Conservation (phyloP, 1,140 invertebrate genomes). For the Ceratitis capitata region DNA sequence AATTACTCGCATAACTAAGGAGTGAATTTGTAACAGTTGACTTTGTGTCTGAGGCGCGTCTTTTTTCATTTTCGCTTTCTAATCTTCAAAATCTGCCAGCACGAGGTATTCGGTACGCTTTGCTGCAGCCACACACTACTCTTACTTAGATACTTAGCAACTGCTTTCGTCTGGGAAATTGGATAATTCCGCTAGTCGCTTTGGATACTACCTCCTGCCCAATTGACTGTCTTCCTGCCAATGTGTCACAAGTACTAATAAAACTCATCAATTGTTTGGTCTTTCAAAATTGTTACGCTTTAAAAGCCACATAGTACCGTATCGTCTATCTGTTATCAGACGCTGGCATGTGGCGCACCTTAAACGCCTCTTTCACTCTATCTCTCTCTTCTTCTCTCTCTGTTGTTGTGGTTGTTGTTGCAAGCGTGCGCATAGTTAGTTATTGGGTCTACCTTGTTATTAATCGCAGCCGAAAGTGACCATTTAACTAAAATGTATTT, state of each 20-base stretch:
- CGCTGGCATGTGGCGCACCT: neutral
- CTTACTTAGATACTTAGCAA: neutral
- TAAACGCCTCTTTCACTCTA: neutral
- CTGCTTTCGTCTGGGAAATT: neutral
- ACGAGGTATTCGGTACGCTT: neutral
- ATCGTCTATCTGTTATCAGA: neutral
- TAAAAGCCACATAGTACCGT: neutral
- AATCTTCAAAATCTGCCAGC: conserved; percentile 22
- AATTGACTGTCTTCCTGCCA: neutral
- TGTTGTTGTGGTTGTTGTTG: neutral
- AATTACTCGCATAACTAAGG: conserved; percentile 34
- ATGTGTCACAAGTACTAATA: neutral
- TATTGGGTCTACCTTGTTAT: conserved; percentile 8
- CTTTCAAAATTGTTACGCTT: conserved; percentile 21
- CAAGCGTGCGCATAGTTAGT: neutral
- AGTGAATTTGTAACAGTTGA: conserved; percentile 4
- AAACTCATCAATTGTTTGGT: conserved; percentile 29
- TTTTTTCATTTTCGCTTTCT: conserved; percentile 20
- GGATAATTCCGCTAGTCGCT: neutral
- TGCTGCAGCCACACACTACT: neutral
- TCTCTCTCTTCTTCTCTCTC: no score
- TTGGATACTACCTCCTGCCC: neutral
- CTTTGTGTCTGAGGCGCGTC: neutral
- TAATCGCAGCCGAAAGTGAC: conserved; percentile 16
- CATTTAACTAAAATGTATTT: conserved; percentile 15